These are phyloP conservation scores for Achlya flavicornis DNA, from an alignment of 2,888 invertebrate species.

Conservation along the genomic window DNA sequence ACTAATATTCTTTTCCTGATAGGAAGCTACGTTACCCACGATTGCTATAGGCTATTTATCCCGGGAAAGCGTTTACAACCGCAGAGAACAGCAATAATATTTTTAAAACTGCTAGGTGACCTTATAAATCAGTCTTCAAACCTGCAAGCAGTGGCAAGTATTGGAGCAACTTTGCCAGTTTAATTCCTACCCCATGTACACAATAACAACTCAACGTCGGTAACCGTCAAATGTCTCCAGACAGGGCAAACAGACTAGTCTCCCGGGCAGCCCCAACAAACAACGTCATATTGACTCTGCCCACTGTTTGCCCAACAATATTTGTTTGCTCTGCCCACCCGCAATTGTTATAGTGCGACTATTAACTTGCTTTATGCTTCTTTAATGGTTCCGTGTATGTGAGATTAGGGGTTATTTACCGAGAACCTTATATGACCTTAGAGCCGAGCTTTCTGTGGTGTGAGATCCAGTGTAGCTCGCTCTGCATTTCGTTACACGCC, in stretches of 20 bases:
- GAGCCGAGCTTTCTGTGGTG: not conserved
- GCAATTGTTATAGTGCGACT: conserved; percentile 12
- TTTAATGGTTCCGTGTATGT: conserved; percentile 5
- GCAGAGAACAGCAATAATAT: no score
- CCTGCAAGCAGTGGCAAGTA: not conserved
- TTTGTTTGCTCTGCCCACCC: conserved; percentile 12
- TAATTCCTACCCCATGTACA: not conserved
- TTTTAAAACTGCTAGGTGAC: no score
- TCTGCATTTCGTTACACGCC: no score
- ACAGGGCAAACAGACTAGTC: conserved; percentile 4
- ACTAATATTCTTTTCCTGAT: no score
- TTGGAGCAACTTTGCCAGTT: not conserved
- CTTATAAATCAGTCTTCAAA: not conserved
- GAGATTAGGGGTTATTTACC: conserved; percentile 7
- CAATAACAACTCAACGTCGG: not conserved
- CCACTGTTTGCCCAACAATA: conserved; percentile 22
- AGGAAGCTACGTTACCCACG: no score
- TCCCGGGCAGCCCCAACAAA: conserved; percentile 23
- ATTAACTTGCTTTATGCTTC: conserved; percentile 9
- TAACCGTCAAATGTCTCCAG: not conserved
- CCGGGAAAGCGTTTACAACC: no score
- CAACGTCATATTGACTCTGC: conserved; percentile 27
- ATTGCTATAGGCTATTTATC: no score
- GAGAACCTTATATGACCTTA: not conserved
- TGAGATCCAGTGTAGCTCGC: not conserved